Percentiles rank a stretch among this genome's conserved stretches.
These are phyloP conservation scores for Sycophaga agraensis DNA, from an alignment of 1,140 invertebrate species.

Conservation along the genomic window DNA sequence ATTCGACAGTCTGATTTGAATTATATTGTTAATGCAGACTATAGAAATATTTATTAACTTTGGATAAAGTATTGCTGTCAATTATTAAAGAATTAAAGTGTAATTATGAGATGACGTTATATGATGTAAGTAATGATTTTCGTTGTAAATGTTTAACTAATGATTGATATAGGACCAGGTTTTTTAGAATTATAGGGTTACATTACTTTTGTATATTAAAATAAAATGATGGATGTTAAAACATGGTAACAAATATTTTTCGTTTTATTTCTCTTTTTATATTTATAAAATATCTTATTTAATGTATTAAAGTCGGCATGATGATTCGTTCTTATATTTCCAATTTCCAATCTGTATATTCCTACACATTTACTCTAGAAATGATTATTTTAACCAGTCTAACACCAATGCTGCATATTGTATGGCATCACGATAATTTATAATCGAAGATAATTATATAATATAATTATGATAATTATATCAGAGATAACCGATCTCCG, in stretches of 20 bases:
- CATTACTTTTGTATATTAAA: conserved; percentile 9
- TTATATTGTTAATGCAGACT: not conserved
- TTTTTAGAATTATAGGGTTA: too few relatives aligned
- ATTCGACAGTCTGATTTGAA: not conserved
- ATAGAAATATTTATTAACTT: not conserved
- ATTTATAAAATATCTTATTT: not conserved
- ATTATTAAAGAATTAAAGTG: not conserved
- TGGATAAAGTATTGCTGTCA: not conserved
- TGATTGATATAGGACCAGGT: conserved; percentile 9
- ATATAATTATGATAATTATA: too few relatives aligned
- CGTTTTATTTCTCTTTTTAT: not conserved
- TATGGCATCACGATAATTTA: too few relatives aligned
- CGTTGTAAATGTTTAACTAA: conserved; percentile 2
- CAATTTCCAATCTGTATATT: too few relatives aligned
- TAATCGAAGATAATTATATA: too few relatives aligned
- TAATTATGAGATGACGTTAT: too few relatives aligned
- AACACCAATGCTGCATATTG: too few relatives aligned
- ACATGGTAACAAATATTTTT: conserved; percentile 5
- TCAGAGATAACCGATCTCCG: too few relatives aligned
- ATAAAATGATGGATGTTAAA: not conserved
- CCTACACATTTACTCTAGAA: too few relatives aligned
- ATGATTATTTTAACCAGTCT: too few relatives aligned
- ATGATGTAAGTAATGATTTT: not conserved
- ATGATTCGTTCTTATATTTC: too few relatives aligned
- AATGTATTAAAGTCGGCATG: too few relatives aligned